These are phyloP conservation scores for Anarrhichthys ocellatus DNA, from an alignment of 2,113 vertebrate genomes.

Conservation along the genomic window DNA sequence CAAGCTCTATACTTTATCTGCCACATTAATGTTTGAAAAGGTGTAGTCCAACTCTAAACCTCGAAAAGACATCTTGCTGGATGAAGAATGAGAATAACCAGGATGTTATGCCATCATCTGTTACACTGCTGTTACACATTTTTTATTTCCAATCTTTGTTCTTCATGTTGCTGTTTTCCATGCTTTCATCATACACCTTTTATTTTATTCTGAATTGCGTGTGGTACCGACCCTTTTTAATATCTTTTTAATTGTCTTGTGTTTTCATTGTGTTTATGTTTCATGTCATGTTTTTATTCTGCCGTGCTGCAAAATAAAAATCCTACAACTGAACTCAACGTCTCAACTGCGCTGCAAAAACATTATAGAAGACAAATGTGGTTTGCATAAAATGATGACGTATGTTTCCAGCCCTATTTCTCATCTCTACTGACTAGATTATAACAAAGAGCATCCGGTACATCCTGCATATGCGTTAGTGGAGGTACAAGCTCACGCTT, in stretches of 20 bases:
- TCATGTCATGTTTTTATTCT: neutral
- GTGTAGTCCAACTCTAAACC: neutral
- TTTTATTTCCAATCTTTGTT: neutral
- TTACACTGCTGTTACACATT: neutral
- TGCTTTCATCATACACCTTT: neutral
- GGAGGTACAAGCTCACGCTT: constrained; percentile 30
- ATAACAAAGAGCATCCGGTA: constrained; percentile 14
- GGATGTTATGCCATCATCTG: neutral
- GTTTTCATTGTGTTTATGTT: neutral
- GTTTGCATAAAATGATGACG: constrained; percentile 3
- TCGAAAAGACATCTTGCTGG: neutral
- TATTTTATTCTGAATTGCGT: neutral
- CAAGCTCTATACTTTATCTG: neutral
- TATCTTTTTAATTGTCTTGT: neutral
- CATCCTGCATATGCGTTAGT: constrained; percentile 22
- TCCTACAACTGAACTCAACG: neutral
- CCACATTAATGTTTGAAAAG: neutral
- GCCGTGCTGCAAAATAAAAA: neutral
- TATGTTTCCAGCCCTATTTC: neutral
- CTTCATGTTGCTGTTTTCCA: neutral
- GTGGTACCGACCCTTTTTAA: neutral
- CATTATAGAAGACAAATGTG: neutral
- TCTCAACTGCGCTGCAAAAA: neutral
- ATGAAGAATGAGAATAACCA: neutral
- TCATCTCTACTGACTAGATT: constrained; percentile 19